A percentile compares a stretch with the other conserved stretches of the same genome.
These are phyloP conservation scores for Rhagonycha lutea DNA, from an alignment of 2,888 invertebrate species.

Conservation along the genomic window DNA sequence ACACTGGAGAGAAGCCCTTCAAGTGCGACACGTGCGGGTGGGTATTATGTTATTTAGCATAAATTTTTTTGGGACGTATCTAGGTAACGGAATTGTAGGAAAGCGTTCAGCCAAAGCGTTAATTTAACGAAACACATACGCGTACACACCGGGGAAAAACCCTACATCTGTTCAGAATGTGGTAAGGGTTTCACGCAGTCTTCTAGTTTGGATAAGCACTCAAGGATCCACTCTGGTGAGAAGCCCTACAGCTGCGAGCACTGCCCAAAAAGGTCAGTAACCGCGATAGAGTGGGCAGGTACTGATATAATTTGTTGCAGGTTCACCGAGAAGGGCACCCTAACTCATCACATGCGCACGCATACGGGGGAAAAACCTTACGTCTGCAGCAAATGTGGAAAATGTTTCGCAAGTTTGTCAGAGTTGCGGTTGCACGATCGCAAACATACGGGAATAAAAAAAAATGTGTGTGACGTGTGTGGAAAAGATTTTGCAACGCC, in stretches of 20 bases:
- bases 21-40: slow-evolving; percentile 45
- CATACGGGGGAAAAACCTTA: slow-evolving; percentile 42
- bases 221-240: slow-evolving; percentile 39
- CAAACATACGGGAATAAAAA: slow-evolving; percentile 41
- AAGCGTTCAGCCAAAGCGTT: slow-evolving; percentile 42
- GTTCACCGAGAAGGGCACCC: slow-evolving; percentile 41
- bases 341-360: slow-evolving; percentile 39
- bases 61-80: not conserved
- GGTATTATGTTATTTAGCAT: slow-evolving; percentile 2
- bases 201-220: slow-evolving; percentile 42
- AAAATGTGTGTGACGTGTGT: slow-evolving; percentile 39
- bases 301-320: slow-evolving; percentile 22
- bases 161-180: slow-evolving; percentile 43
- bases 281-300: not conserved
- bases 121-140: slow-evolving; percentile 45
- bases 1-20: slow-evolving; percentile 43
- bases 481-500: slow-evolving; percentile 44
- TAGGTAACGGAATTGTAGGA: slow-evolving; percentile 33
- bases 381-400: slow-evolving; percentile 38
- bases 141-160: slow-evolving; percentile 45
- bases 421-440: slow-evolving; percentile 40
- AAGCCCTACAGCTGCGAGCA: slow-evolving; percentile 39
- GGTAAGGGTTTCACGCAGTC: slow-evolving; percentile 45
- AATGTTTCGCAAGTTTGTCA: slow-evolving; percentile 38
- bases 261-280: slow-evolving; percentile 38